Base-by-base conservation (phyloP, 2,113 vertebrate species). In the Seriola dumerili region DNA sequence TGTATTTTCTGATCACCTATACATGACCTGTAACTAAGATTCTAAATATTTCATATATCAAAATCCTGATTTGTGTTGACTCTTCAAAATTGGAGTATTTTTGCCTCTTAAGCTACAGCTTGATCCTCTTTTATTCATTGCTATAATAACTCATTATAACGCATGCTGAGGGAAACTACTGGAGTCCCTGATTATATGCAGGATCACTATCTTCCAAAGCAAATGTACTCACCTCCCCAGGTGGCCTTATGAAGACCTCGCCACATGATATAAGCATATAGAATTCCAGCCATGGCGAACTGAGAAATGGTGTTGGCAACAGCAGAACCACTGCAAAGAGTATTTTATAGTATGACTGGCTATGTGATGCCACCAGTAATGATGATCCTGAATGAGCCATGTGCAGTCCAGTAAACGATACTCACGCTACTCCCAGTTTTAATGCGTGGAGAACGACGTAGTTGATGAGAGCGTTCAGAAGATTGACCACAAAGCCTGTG, bases 401-500 rank as follows among this genome's bases (percentile, higher is more conserved):
- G 6, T 19, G 36, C 4, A 34, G 25, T 44, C 0, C 21, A 66
- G 25, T 40, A 48, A 23, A 61, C 13, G 25, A 72, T 78, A 98
- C 98, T 98, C 89, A 99, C 98, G 82, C 92, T 70, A 98, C 88
- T 62, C 97, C 97, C 81, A 98, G 91, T 16, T 96, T 75, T 82
- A 99, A 92, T 0, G 71, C 72, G 34, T 96, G 91, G 3, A 99
- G 90, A 69, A 98, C 87, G 42, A 98, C 72, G 88, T 97, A 96
- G 42, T 99, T 98, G 84, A 96, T 93, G 50, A 96, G 76, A 0
- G 87, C 96, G 0, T 99, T 99, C 69, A 98, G 61, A 52, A 97
- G 5, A 87, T 98, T 99, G 79, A 96, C 97, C 54, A 92, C 84
- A 1, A 96, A 6, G n/a, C 97, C 98, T 0, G 96, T 96, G 65